phyloP scores from a whole-genome alignment of 2,797 vertebrate genomes.

The Danionella dracula region DNA sequence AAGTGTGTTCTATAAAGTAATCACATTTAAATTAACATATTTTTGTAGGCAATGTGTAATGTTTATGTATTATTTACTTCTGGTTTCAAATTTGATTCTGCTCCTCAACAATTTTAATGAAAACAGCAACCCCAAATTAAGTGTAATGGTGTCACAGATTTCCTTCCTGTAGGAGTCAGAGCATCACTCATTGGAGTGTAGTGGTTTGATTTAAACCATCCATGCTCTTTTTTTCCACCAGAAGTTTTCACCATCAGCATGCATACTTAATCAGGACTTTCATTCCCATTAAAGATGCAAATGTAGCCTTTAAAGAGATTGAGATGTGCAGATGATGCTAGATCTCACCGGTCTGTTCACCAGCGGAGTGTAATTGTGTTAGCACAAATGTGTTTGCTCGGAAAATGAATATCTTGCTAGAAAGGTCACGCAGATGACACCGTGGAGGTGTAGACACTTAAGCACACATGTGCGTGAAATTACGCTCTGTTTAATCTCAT shows the following conservation, averaged over 20 bases:
- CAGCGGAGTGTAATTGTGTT: slow-evolving; percentile 75
- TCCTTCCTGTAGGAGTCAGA: too few species aligned
- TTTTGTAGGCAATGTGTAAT: too few species aligned
- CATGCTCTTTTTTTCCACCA: slow-evolving; percentile 36
- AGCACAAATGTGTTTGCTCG: slow-evolving; percentile 61
- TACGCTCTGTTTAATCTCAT: not conserved
- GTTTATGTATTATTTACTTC: too few species aligned
- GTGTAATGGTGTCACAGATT: too few species aligned
- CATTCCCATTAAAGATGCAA: slow-evolving; percentile 77
- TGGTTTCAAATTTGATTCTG: not conserved
- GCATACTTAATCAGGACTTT: slow-evolving; percentile 69
- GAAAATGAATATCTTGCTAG: slow-evolving; percentile 61
- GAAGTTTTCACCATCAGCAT: slow-evolving; percentile 57
- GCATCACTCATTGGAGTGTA: too few species aligned
- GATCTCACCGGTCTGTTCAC: slow-evolving; percentile 66
- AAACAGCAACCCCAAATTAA: too few species aligned
- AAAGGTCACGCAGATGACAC: slow-evolving; percentile 72
- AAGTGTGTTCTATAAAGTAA: too few species aligned
- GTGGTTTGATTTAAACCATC: too few species aligned
- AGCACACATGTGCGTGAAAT: not conserved
- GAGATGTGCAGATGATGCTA: slow-evolving; percentile 57
- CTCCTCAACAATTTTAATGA: not conserved
- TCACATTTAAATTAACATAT: too few species aligned
- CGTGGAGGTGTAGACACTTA: slow-evolving; percentile 41
- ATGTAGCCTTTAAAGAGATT: slow-evolving; percentile 75